phyloP scores from a whole-genome alignment of 2,888 invertebrate species.

The Neoaliturus tenellus region DNA sequence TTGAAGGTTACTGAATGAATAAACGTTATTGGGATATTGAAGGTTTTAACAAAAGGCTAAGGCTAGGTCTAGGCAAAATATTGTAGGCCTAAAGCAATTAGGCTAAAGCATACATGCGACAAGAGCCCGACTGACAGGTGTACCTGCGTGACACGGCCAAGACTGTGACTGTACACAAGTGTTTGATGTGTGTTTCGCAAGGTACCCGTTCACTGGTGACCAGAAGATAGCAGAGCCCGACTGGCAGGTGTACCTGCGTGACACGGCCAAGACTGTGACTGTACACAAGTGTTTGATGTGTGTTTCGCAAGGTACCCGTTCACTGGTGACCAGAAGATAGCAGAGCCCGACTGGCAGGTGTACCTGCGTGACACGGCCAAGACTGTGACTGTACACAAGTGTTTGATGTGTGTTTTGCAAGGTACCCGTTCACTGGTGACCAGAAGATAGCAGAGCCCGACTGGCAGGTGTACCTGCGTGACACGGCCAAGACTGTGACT shows the following conservation, averaged over 20 bases:
- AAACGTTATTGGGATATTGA: too few relatives aligned
- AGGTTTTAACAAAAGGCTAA: too few relatives aligned
- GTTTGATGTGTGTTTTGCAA: too few relatives aligned
- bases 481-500: constrained; percentile 89
- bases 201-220: constrained; percentile 87
- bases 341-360: constrained; percentile 95
- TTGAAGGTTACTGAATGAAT: too few relatives aligned
- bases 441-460: constrained; percentile 93
- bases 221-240: constrained; percentile 93
- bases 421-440: constrained; percentile 87
- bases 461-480: constrained; percentile 92
- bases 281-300: too few relatives aligned
- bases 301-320: constrained; percentile 85
- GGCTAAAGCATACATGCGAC: too few relatives aligned
- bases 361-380: constrained; percentile 92
- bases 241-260: constrained; percentile 92
- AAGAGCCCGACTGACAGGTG: constrained; percentile 97
- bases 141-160: constrained; percentile 92
- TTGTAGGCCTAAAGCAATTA: too few relatives aligned
- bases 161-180: too few relatives aligned
- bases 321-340: constrained; percentile 84
- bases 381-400: too few relatives aligned
- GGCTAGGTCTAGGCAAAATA: too few relatives aligned
- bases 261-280: constrained; percentile 89
- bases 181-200: too few relatives aligned